Conservation (phyloP, 2,113 vertebrate species). For the Emydura subglobosa region DNA sequence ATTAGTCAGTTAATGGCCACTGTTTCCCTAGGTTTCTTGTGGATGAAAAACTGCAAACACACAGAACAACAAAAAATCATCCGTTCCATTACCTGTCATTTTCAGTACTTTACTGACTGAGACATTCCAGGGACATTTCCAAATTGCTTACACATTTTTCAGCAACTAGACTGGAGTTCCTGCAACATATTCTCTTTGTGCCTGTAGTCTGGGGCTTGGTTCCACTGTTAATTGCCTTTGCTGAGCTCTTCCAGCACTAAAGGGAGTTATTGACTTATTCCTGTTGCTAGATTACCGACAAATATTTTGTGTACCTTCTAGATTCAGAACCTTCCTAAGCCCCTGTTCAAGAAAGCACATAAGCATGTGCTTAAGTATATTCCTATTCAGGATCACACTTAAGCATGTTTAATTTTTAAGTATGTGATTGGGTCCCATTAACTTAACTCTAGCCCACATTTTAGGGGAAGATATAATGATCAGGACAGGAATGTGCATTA, state of each 20-base stretch:
- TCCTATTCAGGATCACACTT: not conserved
- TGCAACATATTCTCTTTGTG: not conserved
- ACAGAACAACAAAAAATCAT: not conserved
- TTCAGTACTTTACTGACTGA: not conserved
- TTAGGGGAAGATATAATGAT: not conserved
- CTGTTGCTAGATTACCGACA: not conserved
- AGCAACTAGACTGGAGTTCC: not conserved
- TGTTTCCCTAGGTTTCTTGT: not conserved
- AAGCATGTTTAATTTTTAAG: not conserved
- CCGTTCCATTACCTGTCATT: not conserved
- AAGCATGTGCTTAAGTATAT: not conserved
- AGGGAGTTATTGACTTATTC: not conserved
- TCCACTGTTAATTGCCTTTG: not conserved
- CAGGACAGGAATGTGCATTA: not conserved
- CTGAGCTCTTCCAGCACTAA: not conserved
- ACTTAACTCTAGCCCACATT: not conserved
- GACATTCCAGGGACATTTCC: not conserved
- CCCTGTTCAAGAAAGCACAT: not conserved
- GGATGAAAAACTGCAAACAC: not conserved
- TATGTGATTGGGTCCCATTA: not conserved
- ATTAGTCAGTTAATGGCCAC: not conserved
- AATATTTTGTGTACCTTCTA: not conserved
- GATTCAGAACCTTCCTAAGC: not conserved
- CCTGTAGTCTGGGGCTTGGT: not conserved
- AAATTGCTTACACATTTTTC: not conserved